phyloP scores from a whole-genome alignment of 2,888 invertebrate species.

The Pegoplata infirma region DNA sequence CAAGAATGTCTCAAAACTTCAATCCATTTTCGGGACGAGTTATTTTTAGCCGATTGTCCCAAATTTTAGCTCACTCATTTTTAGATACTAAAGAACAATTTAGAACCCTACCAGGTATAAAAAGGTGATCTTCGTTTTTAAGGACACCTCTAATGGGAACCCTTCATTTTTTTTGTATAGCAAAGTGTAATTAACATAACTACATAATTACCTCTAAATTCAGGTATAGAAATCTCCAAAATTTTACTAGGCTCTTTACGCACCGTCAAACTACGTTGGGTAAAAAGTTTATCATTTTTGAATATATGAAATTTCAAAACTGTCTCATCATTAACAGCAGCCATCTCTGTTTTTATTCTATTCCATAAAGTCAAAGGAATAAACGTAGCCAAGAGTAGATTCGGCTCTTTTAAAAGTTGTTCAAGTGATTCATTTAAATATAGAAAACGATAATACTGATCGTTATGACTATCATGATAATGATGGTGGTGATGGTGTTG shows the following conservation, averaged over 20 bases:
- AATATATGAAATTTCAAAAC: slow-evolving; percentile 33
- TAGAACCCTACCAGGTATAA: no score
- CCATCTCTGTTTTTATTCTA: background rate
- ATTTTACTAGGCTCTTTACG: slow-evolving; percentile 12
- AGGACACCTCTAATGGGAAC: no score
- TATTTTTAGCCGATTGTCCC: no score
- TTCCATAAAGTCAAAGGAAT: slow-evolving; percentile 36
- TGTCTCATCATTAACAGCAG: background rate
- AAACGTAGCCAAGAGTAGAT: slow-evolving; percentile 35
- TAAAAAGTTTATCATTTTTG: slow-evolving; percentile 42
- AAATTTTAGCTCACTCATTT: no score
- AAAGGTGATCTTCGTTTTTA: no score
- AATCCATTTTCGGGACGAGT: no score
- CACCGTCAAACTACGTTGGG: background rate
- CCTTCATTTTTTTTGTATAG: no score
- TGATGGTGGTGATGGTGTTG: background rate
- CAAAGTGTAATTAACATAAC: no score
- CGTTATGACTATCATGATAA: slow-evolving; percentile 4
- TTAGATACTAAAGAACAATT: no score
- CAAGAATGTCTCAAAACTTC: no score
- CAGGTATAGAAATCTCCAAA: slow-evolving; percentile 37
- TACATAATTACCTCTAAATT: slow-evolving; percentile 32
- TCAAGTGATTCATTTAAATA: slow-evolving; percentile 39
- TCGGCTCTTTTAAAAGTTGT: background rate
- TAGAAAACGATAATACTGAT: slow-evolving; percentile 21